A percentile compares a stretch with the other conserved stretches of the same genome.
phyloP scores from a whole-genome alignment of 1,140 invertebrate genomes.

The Pollicipes pollicipes region DNA sequence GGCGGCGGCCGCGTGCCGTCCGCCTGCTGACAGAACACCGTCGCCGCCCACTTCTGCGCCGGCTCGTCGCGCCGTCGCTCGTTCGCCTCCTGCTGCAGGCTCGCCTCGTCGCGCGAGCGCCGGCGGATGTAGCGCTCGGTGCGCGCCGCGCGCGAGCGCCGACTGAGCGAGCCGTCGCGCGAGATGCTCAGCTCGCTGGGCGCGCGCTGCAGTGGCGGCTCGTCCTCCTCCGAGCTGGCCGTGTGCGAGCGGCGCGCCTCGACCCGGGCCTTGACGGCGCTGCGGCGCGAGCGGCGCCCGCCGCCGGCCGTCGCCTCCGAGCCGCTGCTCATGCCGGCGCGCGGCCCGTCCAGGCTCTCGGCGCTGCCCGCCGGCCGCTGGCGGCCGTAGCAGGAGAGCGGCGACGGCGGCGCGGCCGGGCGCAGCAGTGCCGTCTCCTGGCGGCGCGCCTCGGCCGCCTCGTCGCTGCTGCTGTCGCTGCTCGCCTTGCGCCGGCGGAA shows the following conservation, averaged over 20 bases:
- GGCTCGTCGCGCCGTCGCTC: neutral
- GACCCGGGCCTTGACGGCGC: slow-evolving; percentile 40
- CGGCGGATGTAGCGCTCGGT: slow-evolving; percentile 59
- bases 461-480: neutral
- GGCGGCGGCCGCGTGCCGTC: no score
- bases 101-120: slow-evolving; percentile 44
- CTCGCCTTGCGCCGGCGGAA: neutral
- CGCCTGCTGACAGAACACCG: neutral
- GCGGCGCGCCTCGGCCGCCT: neutral
- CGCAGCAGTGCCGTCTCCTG: neutral
- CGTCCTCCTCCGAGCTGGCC: slow-evolving; percentile 52
- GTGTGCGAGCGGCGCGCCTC: slow-evolving; percentile 42
- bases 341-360: neutral
- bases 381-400: no score
- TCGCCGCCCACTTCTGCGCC: neutral
- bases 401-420: no score
- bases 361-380: no score
- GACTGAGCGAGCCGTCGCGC: slow-evolving; percentile 32
- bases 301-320: neutral
- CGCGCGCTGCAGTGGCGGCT: slow-evolving; percentile 22
- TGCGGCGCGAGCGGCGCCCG: slow-evolving; percentile 24
- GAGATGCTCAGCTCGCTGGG: neutral
- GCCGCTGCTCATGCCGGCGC: neutral
- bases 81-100: slow-evolving; percentile 24
- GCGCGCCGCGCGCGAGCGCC: slow-evolving; percentile 42